phyloP scores from a whole-genome alignment of 2,797 vertebrate species.

The Phrynocephalus forsythii region DNA sequence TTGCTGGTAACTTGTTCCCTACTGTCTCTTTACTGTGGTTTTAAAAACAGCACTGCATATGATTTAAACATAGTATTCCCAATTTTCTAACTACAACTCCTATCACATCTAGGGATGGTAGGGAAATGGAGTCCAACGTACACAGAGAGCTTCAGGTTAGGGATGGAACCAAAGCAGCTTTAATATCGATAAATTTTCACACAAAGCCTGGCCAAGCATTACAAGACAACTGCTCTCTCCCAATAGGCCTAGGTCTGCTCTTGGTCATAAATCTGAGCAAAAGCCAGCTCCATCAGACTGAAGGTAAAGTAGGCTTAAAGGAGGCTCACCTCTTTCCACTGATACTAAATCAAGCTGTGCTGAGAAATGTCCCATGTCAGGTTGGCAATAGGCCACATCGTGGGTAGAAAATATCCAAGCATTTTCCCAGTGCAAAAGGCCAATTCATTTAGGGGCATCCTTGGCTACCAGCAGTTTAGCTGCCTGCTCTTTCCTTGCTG shows the following conservation, averaged over 20 bases:
- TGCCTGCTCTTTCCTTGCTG: neutral
- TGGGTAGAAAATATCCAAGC: neutral
- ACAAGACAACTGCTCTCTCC: neutral
- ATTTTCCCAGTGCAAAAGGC: neutral
- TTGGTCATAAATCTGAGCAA: neutral
- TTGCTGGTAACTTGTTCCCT: neutral
- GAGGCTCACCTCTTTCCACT: neutral
- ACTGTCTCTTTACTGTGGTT: neutral
- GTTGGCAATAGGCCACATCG: neutral
- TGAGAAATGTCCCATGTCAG: neutral
- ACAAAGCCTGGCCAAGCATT: neutral
- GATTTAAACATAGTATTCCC: neutral
- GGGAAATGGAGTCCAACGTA: neutral
- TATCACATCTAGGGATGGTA: neutral
- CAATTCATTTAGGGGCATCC: neutral
- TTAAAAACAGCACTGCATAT: neutral
- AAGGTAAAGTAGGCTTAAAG: no score
- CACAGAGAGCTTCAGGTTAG: neutral
- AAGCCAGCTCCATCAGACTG: neutral
- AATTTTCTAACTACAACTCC: neutral
- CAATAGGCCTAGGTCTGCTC: no score
- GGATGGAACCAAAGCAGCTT: neutral
- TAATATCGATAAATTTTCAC: neutral
- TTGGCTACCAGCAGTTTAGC: neutral
- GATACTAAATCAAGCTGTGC: neutral